Conservation (phyloP, 2,888 invertebrate genomes). For the Drosophila imparisetae region DNA sequence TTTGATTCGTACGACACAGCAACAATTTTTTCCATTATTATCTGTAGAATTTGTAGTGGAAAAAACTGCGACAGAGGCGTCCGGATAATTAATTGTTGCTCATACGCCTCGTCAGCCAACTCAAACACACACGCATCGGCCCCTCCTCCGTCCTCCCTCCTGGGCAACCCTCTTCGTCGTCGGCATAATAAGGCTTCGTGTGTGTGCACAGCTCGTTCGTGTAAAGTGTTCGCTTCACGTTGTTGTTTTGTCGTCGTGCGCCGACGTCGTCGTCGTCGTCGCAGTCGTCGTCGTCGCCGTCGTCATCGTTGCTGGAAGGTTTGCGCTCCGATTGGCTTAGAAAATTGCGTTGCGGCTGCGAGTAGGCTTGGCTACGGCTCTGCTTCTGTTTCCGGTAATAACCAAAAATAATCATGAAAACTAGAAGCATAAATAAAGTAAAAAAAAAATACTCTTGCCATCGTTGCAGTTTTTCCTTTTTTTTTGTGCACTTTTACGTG, state of each 20-base stretch:
- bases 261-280: conserved; percentile 55
- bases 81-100: conserved; percentile 77
- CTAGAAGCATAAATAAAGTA: conserved; percentile 28
- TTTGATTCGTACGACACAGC: conserved; percentile 20
- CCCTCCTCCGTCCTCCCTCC: background rate
- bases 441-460: conserved; percentile 14
- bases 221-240: conserved; percentile 50
- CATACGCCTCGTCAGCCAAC: conserved; percentile 68
- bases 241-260: conserved; percentile 77
- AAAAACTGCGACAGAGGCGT: conserved; percentile 49
- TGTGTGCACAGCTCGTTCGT: conserved; percentile 42
- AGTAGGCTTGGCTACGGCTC: conserved; percentile 82
- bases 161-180: conserved; percentile 3
- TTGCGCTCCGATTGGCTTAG: conserved; percentile 83
- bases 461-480: background rate
- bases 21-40: conserved; percentile 45
- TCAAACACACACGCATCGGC: conserved; percentile 25
- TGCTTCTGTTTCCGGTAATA: conserved; percentile 25
- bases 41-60: conserved; percentile 57
- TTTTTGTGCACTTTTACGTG: background rate
- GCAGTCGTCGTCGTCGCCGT: conserved; percentile 37
- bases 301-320: conserved; percentile 59
- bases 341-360: conserved; percentile 79
- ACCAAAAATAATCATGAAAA: conserved; percentile 43
- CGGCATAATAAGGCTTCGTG: conserved; percentile 74